Conservation (phyloP, 2,113 vertebrate species). For the Cyanoderma ruficeps region DNA sequence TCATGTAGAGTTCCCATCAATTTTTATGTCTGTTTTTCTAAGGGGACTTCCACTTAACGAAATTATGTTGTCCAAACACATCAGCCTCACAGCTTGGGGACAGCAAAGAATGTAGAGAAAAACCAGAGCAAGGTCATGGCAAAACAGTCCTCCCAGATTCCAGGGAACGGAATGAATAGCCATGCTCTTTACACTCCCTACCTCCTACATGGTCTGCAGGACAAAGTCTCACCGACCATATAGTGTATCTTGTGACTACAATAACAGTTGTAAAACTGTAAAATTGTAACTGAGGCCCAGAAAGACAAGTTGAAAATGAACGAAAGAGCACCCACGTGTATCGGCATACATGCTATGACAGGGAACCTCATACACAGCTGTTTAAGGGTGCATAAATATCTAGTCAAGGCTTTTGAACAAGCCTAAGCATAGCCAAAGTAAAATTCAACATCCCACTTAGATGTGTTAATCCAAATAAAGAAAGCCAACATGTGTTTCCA, state of each 20-base stretch:
- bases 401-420: neutral
- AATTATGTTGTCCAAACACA: slow-evolving; percentile 37
- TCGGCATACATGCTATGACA: fast-evolving
- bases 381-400: neutral
- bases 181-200: neutral
- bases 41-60: neutral
- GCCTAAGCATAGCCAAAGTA: neutral
- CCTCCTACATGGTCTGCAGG: neutral
- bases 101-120: slow-evolving; percentile 11
- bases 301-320: neutral
- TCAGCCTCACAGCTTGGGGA: neutral
- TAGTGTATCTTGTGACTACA: neutral
- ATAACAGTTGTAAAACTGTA: neutral
- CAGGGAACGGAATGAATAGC: neutral
- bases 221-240: neutral
- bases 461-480: neutral
- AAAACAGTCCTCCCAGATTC: slow-evolving; percentile 31
- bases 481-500: neutral
- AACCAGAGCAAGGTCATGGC: neutral
- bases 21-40: neutral
- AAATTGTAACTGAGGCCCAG: neutral
- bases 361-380: neutral
- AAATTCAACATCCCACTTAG: neutral
- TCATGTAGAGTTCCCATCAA: neutral
- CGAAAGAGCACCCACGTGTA: neutral